Evolutionary conservation across 2,113 vertebrate genomes (phyloP).

Genomic region (Parotia lawesii): DNA sequence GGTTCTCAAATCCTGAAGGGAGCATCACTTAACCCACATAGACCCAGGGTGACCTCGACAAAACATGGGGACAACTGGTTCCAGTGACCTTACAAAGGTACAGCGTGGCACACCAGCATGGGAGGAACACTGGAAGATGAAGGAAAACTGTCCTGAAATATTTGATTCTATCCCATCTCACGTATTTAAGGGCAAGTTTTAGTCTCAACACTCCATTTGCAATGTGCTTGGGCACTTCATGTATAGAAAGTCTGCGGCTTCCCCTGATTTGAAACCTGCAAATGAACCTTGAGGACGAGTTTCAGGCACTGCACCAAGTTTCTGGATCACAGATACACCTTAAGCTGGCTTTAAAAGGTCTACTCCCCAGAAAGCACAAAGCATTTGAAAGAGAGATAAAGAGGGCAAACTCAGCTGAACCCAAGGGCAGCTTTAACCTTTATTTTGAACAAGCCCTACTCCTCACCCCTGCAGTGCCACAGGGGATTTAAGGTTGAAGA

Average conservation of each 20-base stretch:
- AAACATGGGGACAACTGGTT: accelerated
- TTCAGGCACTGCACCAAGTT: background rate
- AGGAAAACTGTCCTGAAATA: background rate
- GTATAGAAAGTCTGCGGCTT: background rate
- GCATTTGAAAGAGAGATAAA: background rate
- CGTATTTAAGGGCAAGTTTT: background rate
- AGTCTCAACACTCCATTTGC: background rate
- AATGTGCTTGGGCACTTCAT: background rate
- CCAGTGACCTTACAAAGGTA: background rate
- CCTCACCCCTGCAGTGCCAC: background rate
- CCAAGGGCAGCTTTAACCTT: background rate
- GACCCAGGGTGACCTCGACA: accelerated
- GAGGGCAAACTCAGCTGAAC: background rate
- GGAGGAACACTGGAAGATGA: background rate
- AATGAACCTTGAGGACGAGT: background rate
- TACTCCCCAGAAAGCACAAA: background rate
- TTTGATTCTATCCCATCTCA: background rate
- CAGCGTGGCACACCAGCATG: background rate
- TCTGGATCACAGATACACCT: background rate
- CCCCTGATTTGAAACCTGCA: background rate
- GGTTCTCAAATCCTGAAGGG: background rate
- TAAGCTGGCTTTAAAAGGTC: background rate
- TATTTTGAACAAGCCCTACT: background rate
- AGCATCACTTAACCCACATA: background rate
- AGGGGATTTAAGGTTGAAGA: background rate